Evolutionary conservation across 2,797 vertebrate genomes (phyloP), one percentile per base, ranked within the genome.

Genomic region (Pseudocheirus occidentalis): DNA sequence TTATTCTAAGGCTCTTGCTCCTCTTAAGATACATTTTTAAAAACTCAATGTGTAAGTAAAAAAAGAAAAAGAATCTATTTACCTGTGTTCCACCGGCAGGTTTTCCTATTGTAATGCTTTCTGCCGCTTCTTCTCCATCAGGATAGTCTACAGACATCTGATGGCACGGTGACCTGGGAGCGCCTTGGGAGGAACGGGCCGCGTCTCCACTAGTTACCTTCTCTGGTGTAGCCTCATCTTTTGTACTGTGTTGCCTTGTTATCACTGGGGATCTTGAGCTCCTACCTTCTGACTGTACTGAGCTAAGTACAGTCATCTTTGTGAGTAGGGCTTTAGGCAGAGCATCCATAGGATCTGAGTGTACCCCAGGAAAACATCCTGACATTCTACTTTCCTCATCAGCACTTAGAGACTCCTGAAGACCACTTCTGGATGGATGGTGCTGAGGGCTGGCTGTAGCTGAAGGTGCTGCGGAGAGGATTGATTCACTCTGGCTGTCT

Each of bases 401-500:
- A 0, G 98, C 21, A 29, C 98, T 97, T 59, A 96, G 0, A 0
- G 97, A 5, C 12, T 99, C 99, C 95, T 98, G 98, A 90, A 98
- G 98, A 97, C 98, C 0, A 0, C 98, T 98, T 56, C 98, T 97
- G 14, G 98, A 98, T 0, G 99, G 98, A 55, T 99, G 97, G 91
- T 99, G 99, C 98, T 99, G 99, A 0, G 99, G 99, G 97, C 99
- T 99, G 96, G 99, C 99, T 0, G 99, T 99, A 92, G 99, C 99
- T 0, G 99, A 99, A 3, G 99, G 99, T 3, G 99, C 99, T 14
- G 99, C 99, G 11, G 99, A 99, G 9, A 99, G 98, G 55, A 99
- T 99, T 0, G 99, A 99, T 96, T 99, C 99, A 0, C 99, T 99
- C 98, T 99, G 99, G 98, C 99, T 99, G 98, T 99, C 99, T 34